Evolutionary conservation across 2,888 invertebrate species (phyloP), one percentile per base, ranked within the genome.

Genomic region (Fragum fragum): DNA sequence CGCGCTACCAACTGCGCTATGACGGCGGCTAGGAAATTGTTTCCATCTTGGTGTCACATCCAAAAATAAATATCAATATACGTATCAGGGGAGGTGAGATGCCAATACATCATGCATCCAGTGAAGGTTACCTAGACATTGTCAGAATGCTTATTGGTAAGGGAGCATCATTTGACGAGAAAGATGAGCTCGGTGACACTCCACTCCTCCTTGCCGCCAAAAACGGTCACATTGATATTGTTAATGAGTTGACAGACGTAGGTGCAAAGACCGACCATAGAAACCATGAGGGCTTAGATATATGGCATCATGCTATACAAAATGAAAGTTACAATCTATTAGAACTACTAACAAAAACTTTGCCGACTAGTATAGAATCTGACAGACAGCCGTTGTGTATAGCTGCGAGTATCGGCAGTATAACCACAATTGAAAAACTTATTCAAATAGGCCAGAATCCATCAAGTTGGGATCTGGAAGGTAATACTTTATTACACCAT

Each of bases 51-150:
- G 52, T 86, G 0, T 29, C n/a, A 3, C 68, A 89, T 75, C 76
- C 72, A 26, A 89, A 90, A 0, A 91, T 90, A 5, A 89, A 93
- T 68, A 89, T 90, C 0, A 92, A 93, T 74, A 78, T 82, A 11
- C 76, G 70, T 21, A 93, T 93, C 32, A 85, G 91, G 26, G 91
- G 91, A 23, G 89, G 90, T 39, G 89, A 91, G 76, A 90, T 91
- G 11, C 91, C 94, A 5, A 89, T 95, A 16, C 94, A 95, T 73
- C 92, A 93, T 70, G 94, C 94, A 9, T 93, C 94, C 5, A 81
- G 90, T 21, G 91, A 93, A 82, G 94, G 94, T 14, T 87, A 91
- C 77, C 83, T 89, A 2, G 87, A 90, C 2, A 88, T 93, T 23
- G 76, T 93, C 63, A 79, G 88, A 73, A 66, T 81, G 26, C 88